These are phyloP conservation scores for Lasius fuliginosus DNA, from an alignment of 2,888 invertebrate genomes.

Conservation along the genomic window DNA sequence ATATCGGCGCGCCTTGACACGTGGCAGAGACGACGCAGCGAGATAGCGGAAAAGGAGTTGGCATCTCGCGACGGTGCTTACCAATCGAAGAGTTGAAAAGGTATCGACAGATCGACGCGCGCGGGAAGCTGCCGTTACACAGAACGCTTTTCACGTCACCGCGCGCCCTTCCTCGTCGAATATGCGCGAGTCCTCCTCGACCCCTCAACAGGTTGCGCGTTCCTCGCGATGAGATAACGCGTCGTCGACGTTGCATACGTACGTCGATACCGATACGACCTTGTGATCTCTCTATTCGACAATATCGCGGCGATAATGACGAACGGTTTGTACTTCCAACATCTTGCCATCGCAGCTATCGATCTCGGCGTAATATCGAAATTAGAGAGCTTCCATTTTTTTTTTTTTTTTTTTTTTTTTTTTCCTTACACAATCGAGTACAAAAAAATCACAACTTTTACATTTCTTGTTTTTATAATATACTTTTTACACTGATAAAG, in stretches of 20 bases:
- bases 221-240: constrained; percentile 77
- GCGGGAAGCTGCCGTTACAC: constrained; percentile 75
- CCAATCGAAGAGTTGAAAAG: constrained; percentile 73
- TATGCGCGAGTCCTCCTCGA: constrained; percentile 31
- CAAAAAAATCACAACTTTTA: neutral
- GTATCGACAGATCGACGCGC: constrained; percentile 81
- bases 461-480: neutral
- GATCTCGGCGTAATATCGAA: neutral
- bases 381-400: neutral
- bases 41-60: constrained; percentile 68
- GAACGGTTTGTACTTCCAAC: neutral
- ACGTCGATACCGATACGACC: constrained; percentile 22
- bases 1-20: constrained; percentile 51
- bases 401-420: neutral
- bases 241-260: constrained; percentile 64
- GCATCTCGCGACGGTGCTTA: constrained; percentile 40
- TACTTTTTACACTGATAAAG: neutral
- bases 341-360: neutral
- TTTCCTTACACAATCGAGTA: no score
- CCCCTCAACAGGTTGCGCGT: constrained; percentile 84
- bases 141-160: constrained; percentile 69
- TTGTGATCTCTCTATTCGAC: constrained; percentile 30
- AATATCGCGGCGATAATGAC: neutral
- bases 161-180: constrained; percentile 67
- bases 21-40: constrained; percentile 58